These are phyloP conservation scores for Panthera leo DNA, from an alignment of 2,113 vertebrate genomes.

Conservation along the genomic window DNA sequence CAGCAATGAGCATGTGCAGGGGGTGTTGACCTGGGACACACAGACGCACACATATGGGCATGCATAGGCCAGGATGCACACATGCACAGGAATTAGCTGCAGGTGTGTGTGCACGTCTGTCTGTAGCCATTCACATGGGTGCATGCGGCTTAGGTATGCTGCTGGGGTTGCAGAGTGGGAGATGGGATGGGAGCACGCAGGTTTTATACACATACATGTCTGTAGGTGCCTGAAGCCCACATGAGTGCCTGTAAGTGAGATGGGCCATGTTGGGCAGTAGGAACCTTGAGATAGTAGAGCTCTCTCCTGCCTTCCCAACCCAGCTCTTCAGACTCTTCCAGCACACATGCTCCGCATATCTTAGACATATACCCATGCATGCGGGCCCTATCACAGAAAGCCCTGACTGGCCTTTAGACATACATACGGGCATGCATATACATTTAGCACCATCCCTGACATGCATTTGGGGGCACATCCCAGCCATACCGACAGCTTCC, in stretches of 20 bases:
- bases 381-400: background rate
- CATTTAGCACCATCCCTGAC: background rate
- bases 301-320: background rate
- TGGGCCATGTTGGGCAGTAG: background rate
- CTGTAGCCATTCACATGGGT: background rate
- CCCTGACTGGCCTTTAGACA: background rate
- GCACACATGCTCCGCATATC: background rate
- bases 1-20: background rate
- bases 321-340: background rate
- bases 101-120: rapidly evolving
- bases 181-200: rapidly evolving
- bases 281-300: background rate
- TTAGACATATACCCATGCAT: background rate
- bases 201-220: background rate
- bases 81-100: background rate
- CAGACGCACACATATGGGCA: background rate
- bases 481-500: background rate
- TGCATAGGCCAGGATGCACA: background rate
- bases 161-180: background rate
- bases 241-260: background rate
- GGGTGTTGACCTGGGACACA: background rate
- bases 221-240: background rate
- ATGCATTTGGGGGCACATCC: rapidly evolving
- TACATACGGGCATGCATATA: background rate
- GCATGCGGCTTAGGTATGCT: background rate